Evolutionary conservation across 2,113 vertebrate genomes (phyloP), one percentile per base, ranked within the genome.

Genomic region (Caretta caretta): DNA sequence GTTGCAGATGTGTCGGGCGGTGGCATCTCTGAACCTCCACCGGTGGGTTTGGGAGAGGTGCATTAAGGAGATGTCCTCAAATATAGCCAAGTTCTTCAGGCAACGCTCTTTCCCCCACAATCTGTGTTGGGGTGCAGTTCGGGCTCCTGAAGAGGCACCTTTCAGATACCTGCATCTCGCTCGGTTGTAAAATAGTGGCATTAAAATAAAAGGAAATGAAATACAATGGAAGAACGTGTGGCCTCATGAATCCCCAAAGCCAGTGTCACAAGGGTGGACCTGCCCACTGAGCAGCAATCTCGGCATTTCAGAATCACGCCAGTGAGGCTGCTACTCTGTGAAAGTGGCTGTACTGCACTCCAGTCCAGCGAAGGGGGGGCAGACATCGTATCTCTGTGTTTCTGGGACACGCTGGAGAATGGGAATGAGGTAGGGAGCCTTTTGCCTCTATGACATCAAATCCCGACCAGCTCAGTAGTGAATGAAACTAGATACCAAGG

Each of bases 191-290:
- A 31, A 22, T 0, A 8, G 62, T 14, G 50, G 82, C 12, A 86
- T 87, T 81, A 35, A 51, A 80, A 89, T 65, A 88, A 92, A 91
- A 83, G 75, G 51, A 19, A 56, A 8, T 81, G 75, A 80, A 94
- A 85, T 3, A 22, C 48, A 19, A 0, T 1, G 54, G 38, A 29
- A 4, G 54, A 19, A 16, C 0, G 13, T 1, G 22, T 56, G 80
- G 25, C 48, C 46, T 84, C 29, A 24, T 24, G 27, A n/a, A 35
- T 80, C 80, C 50, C 49, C 10, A 51, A 38, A 35, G 38, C 10
- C 42, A 14, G 49, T 11, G 46, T 8, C 25, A n/a, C 22, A 31
- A 80, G 84, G 25, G 14, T 35, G 48, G 65, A 20, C 51, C 27
- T 57, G 12, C 16, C 31, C 1, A 54, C 49, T 91, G 46, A 38